Evolutionary conservation across 2,797 vertebrate genomes (phyloP), one percentile per base, ranked within the genome.

Genomic region (Spatula clypeata): DNA sequence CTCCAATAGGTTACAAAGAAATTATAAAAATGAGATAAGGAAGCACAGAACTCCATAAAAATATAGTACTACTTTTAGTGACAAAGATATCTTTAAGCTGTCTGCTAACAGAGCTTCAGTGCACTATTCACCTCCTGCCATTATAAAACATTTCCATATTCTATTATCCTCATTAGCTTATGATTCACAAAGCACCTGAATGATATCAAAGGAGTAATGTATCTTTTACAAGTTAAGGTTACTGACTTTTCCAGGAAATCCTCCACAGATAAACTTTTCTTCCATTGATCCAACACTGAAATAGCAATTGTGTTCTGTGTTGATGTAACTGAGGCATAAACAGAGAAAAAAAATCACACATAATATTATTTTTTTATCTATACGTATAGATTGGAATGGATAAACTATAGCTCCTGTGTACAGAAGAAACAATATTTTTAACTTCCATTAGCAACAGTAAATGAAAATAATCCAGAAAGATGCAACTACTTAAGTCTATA

Each of bases 221-320:
- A 71, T 11, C 3, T 53, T 53, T 86, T 91, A 83, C 47, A 96
- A 86, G 9, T 79, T 79, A 94, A 92, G 23, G 29, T 91, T 60
- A 97, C 98, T 93, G 91, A 98, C 98, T 96, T 98, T 90, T 98
- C 98, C 77, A 98, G 93, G 79, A 98, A 97, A 69, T 98, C 97
- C 53, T 98, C 96, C 49, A 93, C 72, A 79, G 8, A 44, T 49
- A 94, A 82, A 88, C 26, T 86, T 88, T 92, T 74, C 83, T 97
- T 98, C 98, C 97, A 98, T 7, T 97, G 88, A 91, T 98, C 96
- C 85, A 96, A 51, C 31, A 93, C 27, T 2, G 97, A 97, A 87
- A 72, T 17, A 86, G 81, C 34, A 9, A 88, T 77, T 57, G 87
- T 54, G 66, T 84, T 95, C 31, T 49, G 74, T 60, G 85, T 44